Conservation (phyloP, 2,797 vertebrate species). For the Lepidocolaptes lacrymiger region DNA sequence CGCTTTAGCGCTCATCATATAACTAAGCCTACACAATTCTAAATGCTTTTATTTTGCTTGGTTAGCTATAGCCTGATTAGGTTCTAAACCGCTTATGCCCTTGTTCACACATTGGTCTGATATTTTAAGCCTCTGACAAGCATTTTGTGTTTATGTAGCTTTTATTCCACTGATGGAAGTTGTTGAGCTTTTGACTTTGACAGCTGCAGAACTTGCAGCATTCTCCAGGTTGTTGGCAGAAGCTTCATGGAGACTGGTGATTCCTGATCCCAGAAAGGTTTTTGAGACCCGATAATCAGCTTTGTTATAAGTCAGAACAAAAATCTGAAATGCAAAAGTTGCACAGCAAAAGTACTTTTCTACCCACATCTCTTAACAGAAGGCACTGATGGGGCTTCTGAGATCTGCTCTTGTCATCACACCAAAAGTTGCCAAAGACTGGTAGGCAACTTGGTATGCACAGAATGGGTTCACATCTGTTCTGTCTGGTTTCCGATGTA, state of each 20-base stretch:
- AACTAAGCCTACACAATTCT: background rate
- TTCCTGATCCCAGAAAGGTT: background rate
- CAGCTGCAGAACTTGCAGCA: background rate
- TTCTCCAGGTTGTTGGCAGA: background rate
- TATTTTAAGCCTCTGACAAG: background rate
- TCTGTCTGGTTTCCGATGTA: constrained; percentile 15
- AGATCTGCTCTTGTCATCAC: background rate
- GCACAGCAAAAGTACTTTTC: background rate
- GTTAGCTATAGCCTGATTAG: background rate
- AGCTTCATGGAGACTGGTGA: background rate
- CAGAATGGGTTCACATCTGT: constrained; percentile 15
- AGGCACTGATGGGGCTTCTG: background rate
- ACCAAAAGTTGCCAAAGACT: background rate
- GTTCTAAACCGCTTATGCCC: background rate
- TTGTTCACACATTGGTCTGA: background rate
- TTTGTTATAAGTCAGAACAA: background rate
- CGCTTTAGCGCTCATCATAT: background rate
- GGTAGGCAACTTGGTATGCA: background rate
- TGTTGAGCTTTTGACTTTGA: background rate
- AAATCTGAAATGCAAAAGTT: background rate
- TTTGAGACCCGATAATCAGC: background rate
- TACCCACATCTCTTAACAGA: background rate
- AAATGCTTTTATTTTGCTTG: constrained; percentile 10
- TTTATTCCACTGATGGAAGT: background rate
- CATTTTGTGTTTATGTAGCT: background rate